Evolutionary conservation across 2,113 vertebrate species (phyloP), one percentile per base, ranked within the genome.

Genomic region (Heterocephalus glaber): DNA sequence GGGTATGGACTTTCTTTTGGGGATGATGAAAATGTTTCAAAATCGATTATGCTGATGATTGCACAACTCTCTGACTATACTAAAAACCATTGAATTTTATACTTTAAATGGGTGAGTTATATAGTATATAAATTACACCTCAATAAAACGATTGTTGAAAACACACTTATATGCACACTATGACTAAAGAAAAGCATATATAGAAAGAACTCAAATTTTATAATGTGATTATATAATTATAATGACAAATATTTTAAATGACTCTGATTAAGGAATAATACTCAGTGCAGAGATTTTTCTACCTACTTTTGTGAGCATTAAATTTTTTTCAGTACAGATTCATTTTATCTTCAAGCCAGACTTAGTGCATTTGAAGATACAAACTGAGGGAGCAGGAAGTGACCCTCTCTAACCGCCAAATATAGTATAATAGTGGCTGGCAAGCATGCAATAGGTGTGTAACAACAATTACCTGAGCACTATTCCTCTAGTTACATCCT

Each of bases 331-430:
- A 74, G 11, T 92, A 58, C 61, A 90, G 24, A 90, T 84, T 54
- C 68, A 90, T 61, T 91, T 95, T 87, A 60, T 79, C 93, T 90
- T 95, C 47, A 79, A 74, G 17, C 47, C 17, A 93, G 19, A 87
- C 41, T 97, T 83, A 80, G 1, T 61, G 74, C 19, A 92, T 17
- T 47, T 85, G 35, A 24, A 47, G 60, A 80, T 3, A 5, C 92
- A 58, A 17, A 77, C 81, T 58, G 10, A 6, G 28, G 16, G 5
- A 82, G 24, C 30, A 68, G 33, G n/a, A 95, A 44, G 8, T 0
- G 10, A 86, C 61, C 20, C 35, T 89, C 30, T 20, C 79, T 82
- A 92, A 89, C 60, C 70, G 41, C 58, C 24, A 84, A 44, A 66
- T 30, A 30, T 17, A 41, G 7, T 66, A n/a, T 49, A 56, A 89